Evolutionary conservation across 1,140 invertebrate genomes (phyloP).

Genomic region (Stegodyphus mimosarum): DNA sequence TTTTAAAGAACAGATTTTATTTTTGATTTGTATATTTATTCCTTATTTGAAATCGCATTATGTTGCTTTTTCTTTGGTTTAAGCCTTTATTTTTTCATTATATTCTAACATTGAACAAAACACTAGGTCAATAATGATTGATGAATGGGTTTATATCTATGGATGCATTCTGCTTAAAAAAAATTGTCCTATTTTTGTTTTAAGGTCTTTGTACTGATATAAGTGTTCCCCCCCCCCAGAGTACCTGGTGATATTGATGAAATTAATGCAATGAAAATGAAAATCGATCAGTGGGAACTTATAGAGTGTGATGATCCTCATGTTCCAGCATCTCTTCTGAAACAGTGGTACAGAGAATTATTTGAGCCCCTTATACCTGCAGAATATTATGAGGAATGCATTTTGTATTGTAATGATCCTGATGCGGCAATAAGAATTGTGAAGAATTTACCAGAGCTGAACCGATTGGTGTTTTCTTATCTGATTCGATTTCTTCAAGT

Average conservation of each 20-base stretch:
- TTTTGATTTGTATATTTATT: too few species aligned
- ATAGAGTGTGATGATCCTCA: conserved; percentile 80
- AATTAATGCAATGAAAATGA: conserved; percentile 86
- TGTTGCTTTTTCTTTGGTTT: too few species aligned
- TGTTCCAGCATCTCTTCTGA: conserved; percentile 93
- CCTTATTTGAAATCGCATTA: too few species aligned
- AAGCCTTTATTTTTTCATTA: too few species aligned
- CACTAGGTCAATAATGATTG: too few species aligned
- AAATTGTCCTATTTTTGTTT: too few species aligned
- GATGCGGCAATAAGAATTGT: conserved; percentile 78
- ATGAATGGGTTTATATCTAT: too few species aligned
- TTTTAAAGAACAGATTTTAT: too few species aligned
- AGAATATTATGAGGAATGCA: conserved; percentile 83
- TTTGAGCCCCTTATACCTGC: conserved; percentile 95
- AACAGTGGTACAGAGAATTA: conserved; percentile 95
- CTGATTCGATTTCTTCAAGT: conserved; percentile 91
- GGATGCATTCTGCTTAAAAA: too few species aligned
- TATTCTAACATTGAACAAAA: too few species aligned
- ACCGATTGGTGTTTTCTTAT: conserved; percentile 88
- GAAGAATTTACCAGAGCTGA: conserved; percentile 77
- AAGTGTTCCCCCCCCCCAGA: background rate
- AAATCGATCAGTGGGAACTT: conserved; percentile 85
- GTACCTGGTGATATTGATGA: conserved; percentile 91
- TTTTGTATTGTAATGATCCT: conserved; percentile 79
- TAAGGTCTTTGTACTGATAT: too few species aligned